phyloP scores from a whole-genome alignment of 2,888 invertebrate genomes.

The Sminthurides aquaticus region DNA sequence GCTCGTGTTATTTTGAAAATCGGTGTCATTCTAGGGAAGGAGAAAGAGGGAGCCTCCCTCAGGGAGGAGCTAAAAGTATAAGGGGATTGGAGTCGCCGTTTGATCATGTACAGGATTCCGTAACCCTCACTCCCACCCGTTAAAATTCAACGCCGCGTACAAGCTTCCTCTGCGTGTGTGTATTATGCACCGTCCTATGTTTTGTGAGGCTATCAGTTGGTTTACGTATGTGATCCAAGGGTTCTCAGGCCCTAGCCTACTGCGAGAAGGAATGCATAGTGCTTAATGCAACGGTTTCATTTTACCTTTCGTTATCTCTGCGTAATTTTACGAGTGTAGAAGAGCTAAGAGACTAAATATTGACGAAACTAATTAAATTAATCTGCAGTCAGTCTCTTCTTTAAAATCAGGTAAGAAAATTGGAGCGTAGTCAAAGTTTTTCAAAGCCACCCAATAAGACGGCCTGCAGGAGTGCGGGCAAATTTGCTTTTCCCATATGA shows the following conservation, averaged over 20 bases:
- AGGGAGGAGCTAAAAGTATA: too few relatives aligned
- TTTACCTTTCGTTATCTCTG: background rate
- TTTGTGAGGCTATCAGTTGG: background rate
- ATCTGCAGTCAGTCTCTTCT: background rate
- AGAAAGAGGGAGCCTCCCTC: background rate
- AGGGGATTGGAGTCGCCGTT: too few relatives aligned
- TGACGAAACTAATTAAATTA: background rate
- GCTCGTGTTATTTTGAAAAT: too few relatives aligned
- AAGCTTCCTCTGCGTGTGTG: constrained; percentile 6
- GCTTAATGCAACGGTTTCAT: background rate
- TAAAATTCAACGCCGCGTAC: constrained; percentile 20
- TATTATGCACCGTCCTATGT: background rate
- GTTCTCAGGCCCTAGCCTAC: too few relatives aligned
- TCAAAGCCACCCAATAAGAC: background rate
- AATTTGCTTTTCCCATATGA: background rate
- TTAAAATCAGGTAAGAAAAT: constrained; percentile 1
- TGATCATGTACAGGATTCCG: background rate
- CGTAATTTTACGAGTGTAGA: too few relatives aligned
- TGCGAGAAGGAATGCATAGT: background rate
- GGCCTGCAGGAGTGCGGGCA: background rate
- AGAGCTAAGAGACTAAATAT: background rate
- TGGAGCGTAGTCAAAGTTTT: too few relatives aligned
- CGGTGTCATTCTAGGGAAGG: too few relatives aligned
- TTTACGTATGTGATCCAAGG: background rate
- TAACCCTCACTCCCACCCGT: constrained; percentile 18